Base-by-base conservation (phyloP, 2,888 invertebrate species). In the Ellobium chinense region DNA sequence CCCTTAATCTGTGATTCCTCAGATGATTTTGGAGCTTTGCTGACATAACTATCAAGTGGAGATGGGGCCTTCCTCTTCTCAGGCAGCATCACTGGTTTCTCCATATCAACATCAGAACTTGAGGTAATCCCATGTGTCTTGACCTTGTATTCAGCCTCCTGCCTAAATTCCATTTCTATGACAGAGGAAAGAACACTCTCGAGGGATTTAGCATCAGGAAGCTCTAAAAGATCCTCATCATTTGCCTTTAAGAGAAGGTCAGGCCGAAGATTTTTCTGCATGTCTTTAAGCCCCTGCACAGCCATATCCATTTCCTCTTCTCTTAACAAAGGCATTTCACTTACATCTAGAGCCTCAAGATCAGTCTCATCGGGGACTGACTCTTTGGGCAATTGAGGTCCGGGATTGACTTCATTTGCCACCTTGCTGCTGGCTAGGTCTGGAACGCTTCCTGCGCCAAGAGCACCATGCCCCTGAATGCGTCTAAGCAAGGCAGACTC, bases 151-250 rank as follows among this genome's bases (percentile, higher is more conserved):
- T 46, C 46, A 7, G 18, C 7, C 7, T 18, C 46, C 46, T 46
- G 46, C 7, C 46, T 18, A 46, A 46, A 46, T 60, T 80, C 80
- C 80, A 80, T 68, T 36, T 80, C 80, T 24, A 80, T 80, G 72
- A 80, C 80, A 29, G 73, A 66, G 1, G 80, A 62, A 37, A 80
- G 37, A 2, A 80, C 80, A 74, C 39, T 73, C 3, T 80, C 80
- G 14, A 80, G n/a, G 18, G 80, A 74, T 62, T 56, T 80, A 9
- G 37, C 72, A 54, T 79, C 78, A 27, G 69, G 27, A 1, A 70
- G 29, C 31, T 37, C 62, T n/a, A n/a, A 7, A 9, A 68, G 21
- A n/a, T 74, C 73, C 18, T 80, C 80, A n/a, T 68, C 78, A 34
- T 62, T 37, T 29, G 60, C 58, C 36, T 74, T 80, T n/a, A 80